These are phyloP conservation scores for Ariopsis seemanni DNA, from an alignment of 2,113 vertebrate genomes.

Conservation along the genomic window DNA sequence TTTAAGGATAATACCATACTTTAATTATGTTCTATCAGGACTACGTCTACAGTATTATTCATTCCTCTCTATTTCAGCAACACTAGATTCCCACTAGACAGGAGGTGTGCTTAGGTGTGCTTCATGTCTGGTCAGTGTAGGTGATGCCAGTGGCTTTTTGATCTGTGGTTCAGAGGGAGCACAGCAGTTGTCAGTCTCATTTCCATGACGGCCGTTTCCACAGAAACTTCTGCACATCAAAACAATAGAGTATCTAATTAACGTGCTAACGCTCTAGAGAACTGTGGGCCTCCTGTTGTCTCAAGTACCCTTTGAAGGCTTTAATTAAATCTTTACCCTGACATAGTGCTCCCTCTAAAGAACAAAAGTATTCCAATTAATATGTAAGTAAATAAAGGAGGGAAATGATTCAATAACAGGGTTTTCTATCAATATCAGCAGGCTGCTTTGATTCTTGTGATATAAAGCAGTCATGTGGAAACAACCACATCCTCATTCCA, in stretches of 20 bases:
- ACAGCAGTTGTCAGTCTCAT: constrained; percentile 1
- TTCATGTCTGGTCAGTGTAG: constrained; percentile 3
- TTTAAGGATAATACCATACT: not conserved
- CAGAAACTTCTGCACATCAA: constrained; percentile 41
- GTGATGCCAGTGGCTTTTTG: constrained; percentile 28
- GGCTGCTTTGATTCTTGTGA: constrained; percentile 19
- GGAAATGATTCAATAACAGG: not conserved
- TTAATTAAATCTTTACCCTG: constrained; percentile 42
- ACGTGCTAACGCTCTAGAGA: constrained; percentile 21
- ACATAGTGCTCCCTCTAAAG: constrained; percentile 9
- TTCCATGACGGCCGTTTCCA: constrained; percentile 31
- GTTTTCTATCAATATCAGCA: constrained; percentile 10
- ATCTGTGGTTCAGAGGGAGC: constrained; percentile 17
- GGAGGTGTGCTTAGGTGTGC: not conserved
- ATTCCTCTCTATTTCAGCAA: not conserved
- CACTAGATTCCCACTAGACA: not conserved
- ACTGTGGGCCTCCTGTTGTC: constrained; percentile 14
- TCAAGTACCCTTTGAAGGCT: constrained; percentile 30
- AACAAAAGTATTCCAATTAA: constrained; percentile 31
- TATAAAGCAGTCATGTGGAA: constrained; percentile 6
- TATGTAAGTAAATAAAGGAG: constrained; percentile 8
- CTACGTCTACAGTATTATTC: not conserved
- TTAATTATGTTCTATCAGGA: not conserved
- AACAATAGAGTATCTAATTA: constrained; percentile 42
- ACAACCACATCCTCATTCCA: not conserved